These are phyloP conservation scores for Chymomyza procnemis DNA, from an alignment of 2,888 invertebrate genomes.

Conservation along the genomic window DNA sequence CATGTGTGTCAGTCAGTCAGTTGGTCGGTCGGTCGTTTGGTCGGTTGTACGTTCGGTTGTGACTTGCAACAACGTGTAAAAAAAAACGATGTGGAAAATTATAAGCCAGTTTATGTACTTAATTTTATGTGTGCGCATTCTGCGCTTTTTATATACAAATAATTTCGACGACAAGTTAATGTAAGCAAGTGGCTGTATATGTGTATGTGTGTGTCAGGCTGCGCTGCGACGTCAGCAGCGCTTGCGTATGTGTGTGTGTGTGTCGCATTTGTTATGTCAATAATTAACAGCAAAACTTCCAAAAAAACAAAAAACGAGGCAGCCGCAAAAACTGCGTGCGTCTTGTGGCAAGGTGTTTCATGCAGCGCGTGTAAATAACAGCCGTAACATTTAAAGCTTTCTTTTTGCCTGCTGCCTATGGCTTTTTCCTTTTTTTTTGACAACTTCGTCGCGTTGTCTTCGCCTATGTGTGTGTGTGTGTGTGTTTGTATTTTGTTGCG, in stretches of 20 bases:
- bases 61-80: constrained; percentile 10
- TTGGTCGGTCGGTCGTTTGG: not conserved
- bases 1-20: constrained; percentile 9
- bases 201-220: constrained; percentile 39
- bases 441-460: constrained; percentile 6
- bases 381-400: constrained; percentile 11
- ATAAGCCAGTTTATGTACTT: constrained; percentile 48
- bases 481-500: constrained; percentile 33
- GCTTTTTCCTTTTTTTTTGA: constrained; percentile 10
- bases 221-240: constrained; percentile 59
- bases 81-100: constrained; percentile 37
- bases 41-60: not conserved
- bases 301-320: constrained; percentile 18
- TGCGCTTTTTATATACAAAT: constrained; percentile 14
- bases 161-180: constrained; percentile 48
- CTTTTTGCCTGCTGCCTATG: constrained; percentile 8
- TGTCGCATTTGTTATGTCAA: constrained; percentile 65
- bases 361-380: not conserved
- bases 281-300: constrained; percentile 59
- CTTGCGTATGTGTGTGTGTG: constrained; percentile 16
- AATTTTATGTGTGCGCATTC: constrained; percentile 2
- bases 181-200: constrained; percentile 53
- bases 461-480: constrained; percentile 27
- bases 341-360: constrained; percentile 3
- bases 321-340: constrained; percentile 41